Base-by-base conservation (phyloP, 2,113 vertebrate species). In the Brachyhypopomus occidentalis region DNA sequence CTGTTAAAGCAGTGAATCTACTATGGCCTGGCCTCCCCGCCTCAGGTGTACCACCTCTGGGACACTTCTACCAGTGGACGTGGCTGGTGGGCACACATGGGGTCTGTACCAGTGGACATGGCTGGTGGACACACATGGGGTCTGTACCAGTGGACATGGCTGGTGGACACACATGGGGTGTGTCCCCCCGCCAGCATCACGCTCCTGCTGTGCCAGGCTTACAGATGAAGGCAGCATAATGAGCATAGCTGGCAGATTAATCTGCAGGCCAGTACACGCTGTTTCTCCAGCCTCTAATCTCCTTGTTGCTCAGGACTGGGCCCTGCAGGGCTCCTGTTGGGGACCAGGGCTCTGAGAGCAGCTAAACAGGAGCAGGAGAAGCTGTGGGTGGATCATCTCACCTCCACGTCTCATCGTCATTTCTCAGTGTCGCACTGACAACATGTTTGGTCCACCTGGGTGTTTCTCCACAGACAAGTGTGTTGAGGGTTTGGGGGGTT, bases 11-110 rank as follows among this genome's bases (percentile, higher is more conserved):
- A 17, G 17, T 7, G 5, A 67, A 38, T 5, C 25, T 4, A 34
- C 20, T 63, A n/a, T 27, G 34, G 36, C 6, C 25, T 64, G 25
- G 45, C 41, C 25, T 48, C 16, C 78, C 36, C 34, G 7, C 81
- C 63, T 87, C 84, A 84, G 79, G 75, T 82, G 84, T 86, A 89
- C 88, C 86, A 87, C 86, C 87, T 75, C 86, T 85, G 64, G 27
- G 52, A 14, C 41, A 17, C 41, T 0, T 27, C 30, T 30, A 30
- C 30, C 30, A 30, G n/a, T n/a, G n/a, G n/a, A n/a, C n/a, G n/a
- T 30, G 30, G 30, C 30, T 30, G 3, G 30, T 30, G 30, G 30
- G 3, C 30, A 30, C 30, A 30, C 3, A 3, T 30, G 30, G 3
- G 30, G 30, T 30, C 2, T 34, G 12, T 30, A 30, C 30, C 30